Evolutionary conservation across 2,113 vertebrate genomes (phyloP).

Genomic region (Ceyx margarethae): DNA sequence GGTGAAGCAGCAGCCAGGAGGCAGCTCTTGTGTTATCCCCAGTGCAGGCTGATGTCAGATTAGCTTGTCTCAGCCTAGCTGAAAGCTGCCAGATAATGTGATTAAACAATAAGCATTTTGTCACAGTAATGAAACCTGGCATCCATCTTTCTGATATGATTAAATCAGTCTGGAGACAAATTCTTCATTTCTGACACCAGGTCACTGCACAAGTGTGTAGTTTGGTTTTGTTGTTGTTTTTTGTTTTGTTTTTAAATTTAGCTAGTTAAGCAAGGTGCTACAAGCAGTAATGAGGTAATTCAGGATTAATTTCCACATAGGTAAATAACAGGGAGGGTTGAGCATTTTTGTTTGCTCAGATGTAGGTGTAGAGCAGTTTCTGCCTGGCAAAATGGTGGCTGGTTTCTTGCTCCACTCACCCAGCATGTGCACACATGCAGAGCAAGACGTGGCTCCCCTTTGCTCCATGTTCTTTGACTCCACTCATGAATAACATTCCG

Average conservation of each 20-base stretch:
- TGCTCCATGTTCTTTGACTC: accelerated
- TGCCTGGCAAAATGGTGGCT: neutral
- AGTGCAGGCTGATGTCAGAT: neutral
- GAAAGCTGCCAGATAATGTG: neutral
- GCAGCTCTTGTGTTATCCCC: neutral
- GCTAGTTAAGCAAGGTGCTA: neutral
- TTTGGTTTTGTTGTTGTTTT: neutral
- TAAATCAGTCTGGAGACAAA: slow-evolving; percentile 44
- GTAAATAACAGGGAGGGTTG: neutral
- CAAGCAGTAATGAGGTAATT: neutral
- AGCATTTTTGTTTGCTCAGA: neutral
- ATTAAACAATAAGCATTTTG: slow-evolving; percentile 57
- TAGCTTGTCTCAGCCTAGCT: neutral
- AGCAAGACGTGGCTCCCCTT: neutral
- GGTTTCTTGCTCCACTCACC: neutral
- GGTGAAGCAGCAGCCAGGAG: neutral
- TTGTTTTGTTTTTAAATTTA: neutral
- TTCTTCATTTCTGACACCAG: slow-evolving; percentile 24
- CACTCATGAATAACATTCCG: neutral
- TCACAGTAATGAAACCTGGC: slow-evolving; percentile 45
- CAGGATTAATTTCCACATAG: neutral
- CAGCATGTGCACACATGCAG: neutral
- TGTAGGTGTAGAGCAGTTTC: neutral
- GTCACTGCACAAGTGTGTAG: neutral
- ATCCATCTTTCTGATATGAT: slow-evolving; percentile 50